Evolutionary conservation across 2,113 vertebrate species (phyloP), one percentile per base, ranked within the genome.

Genomic region (rabbit (Oryctolagus cuniculus)): DNA sequence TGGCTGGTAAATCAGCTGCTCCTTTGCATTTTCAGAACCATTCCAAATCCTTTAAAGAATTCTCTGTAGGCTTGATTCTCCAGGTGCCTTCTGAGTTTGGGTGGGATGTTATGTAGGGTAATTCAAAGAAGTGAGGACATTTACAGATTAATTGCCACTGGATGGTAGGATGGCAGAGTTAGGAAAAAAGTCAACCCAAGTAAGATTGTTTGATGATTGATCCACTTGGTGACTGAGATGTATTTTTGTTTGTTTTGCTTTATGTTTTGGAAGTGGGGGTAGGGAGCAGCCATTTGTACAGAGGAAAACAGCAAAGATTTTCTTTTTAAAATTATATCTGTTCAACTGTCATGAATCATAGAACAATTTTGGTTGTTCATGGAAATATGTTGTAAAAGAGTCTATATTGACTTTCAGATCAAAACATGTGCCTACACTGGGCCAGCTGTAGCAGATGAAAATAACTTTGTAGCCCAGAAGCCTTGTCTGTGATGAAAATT

Each of bases 41-140:
- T 21, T 55, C 82, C 2, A 64, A 75, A 77, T 70, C 53, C 89
- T 87, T 70, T 87, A 8, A 64, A 86, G 51, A 75, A 49, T 17
- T 84, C 34, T 34, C 0, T 17, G 58, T 64, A 70, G 70, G 4
- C 8, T 61, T 86, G 21, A 19, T 44, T 83, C 64, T 63, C 4
- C 72, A 38, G 81, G 19, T 93, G 38, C 34, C 31, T 67, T 91
- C 69, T 86, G 49, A 36, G 29, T 89, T 58, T 73, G 64, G 72
- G 2, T 51, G 15, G 10, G 25, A 53, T 31, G 38, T 82, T 22
- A 21, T 5, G 5, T 36, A 24, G 36, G 53, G 12, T 86, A 12
- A 61, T 72, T 72, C 61, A 93, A 91, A 95, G 74, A 81, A n/a
- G 58, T 17, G 24, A 92, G 72, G 29, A 36, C 38, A 61, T 51